A percentile compares a stretch with the other conserved stretches of the same genome.
These are phyloP conservation scores for Enteromius unitaeniatus DNA, from an alignment of 2,797 vertebrate species.

Conservation along the genomic window DNA sequence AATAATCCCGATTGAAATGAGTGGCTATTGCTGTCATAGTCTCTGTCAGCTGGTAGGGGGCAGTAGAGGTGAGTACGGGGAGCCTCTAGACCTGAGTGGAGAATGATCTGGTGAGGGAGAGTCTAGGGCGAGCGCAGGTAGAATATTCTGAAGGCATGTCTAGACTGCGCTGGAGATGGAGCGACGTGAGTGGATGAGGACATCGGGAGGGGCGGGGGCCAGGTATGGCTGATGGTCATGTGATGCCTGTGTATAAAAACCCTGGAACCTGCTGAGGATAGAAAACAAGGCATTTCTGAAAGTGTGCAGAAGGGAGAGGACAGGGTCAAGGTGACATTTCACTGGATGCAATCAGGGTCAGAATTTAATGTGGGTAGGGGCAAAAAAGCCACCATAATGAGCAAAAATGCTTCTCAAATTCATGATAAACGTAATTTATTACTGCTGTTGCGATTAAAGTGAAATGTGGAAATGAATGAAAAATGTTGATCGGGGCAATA, in stretches of 20 bases:
- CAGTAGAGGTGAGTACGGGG: conserved; percentile 5
- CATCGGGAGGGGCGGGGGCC: conserved; percentile 85
- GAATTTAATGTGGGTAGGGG: background rate
- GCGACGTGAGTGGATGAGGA: conserved; percentile 85
- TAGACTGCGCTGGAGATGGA: conserved; percentile 88
- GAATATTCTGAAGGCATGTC: conserved; percentile 73
- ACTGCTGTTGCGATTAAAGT: background rate
- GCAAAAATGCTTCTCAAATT: background rate
- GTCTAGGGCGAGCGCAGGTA: conserved; percentile 70
- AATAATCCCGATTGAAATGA: background rate
- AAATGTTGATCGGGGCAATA: background rate
- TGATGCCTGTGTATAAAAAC: conserved; percentile 88
- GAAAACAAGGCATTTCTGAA: conserved; percentile 25
- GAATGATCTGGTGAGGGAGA: conserved; percentile 75
- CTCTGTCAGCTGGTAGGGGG: conserved; percentile 25
- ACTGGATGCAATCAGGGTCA: background rate
- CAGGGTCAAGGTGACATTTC: background rate
- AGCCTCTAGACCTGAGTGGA: conserved; percentile 78
- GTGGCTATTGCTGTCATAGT: conserved; percentile 35
- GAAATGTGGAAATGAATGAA: background rate
- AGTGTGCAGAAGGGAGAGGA: background rate
- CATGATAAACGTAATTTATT: background rate
- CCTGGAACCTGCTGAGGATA: conserved; percentile 79
- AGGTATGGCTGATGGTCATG: conserved; percentile 89
- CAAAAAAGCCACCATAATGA: background rate